Evolutionary conservation across 2,888 invertebrate species (phyloP).

Genomic region (Hypena proboscidalis): DNA sequence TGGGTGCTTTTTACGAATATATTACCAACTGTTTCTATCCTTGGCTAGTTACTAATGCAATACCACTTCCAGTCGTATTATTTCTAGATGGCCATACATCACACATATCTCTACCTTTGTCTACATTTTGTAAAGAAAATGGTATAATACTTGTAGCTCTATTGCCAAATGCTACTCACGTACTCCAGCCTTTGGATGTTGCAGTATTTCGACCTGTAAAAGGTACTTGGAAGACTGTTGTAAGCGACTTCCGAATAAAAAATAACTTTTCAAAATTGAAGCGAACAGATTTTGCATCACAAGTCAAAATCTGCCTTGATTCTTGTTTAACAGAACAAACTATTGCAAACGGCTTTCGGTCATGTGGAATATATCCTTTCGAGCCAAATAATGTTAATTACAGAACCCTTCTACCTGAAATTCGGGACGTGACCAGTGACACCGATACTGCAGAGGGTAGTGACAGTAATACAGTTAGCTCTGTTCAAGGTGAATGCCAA

Average conservation of each 20-base stretch:
- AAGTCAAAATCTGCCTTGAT: background rate
- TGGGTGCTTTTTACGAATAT: slow-evolving; percentile 22
- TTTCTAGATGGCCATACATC: slow-evolving; percentile 29
- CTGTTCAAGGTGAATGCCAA: no score
- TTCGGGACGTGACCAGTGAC: no score
- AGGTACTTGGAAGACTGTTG: no score
- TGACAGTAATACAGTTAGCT: background rate
- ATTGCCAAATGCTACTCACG: no score
- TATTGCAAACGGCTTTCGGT: background rate
- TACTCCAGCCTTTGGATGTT: no score
- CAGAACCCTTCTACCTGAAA: background rate
- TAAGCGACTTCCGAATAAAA: background rate
- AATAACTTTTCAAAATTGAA: background rate
- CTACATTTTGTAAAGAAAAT: no score
- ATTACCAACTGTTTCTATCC: slow-evolving; percentile 8
- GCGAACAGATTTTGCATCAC: background rate
- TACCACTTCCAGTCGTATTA: slow-evolving; percentile 19
- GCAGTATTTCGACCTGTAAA: no score
- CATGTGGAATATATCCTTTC: background rate
- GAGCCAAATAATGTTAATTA: background rate
- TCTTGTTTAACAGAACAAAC: background rate
- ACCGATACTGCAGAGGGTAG: background rate
- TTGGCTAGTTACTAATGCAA: slow-evolving; percentile 3
- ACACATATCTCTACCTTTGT: no score
- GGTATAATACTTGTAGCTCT: no score